Evolutionary conservation across 2,797 vertebrate species (phyloP), one percentile per base, ranked within the genome.

Genomic region (Helarctos malayanus): DNA sequence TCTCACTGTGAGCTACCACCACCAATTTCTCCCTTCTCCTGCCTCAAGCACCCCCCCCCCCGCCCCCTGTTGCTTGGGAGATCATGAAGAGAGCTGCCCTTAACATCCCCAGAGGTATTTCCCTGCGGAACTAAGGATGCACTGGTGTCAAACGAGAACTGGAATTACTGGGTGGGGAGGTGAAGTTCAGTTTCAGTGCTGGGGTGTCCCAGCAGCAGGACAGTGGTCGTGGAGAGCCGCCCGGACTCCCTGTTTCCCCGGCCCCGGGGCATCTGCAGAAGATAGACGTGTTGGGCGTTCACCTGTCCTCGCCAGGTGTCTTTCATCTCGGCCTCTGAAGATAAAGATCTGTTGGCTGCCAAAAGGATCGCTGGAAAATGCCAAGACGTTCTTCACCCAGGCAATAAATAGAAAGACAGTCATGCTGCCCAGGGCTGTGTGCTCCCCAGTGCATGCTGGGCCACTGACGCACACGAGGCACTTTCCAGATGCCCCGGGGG

Each of bases 391-490:
- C 38, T 47, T 80, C 56, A n/a, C 29, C 65, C 2, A 10, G 82
- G 73, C 45, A 38, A 86, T 23, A 61, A 45, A 78, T 6, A 71
- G 71, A 15, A 19, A 69, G 32, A 19, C 27, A 21, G 57, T 61
- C 81, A 32, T 0, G 0, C 35, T 15, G 2, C 41, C 82, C 23
- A 0, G 19, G 86, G 79, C 78, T 29, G 59, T 11, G 29, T 52
- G 29, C 56, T 3, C 71, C 32, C 61, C n/a, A 3, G 71, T 18
- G 63, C 65, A 13, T 38, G 71, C 86, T 56, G 63, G 41, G 41
- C 32, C 41, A 0, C 41, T 2, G 85, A 45, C 0, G 3, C 27
- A 11, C 18, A 6, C 1, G 4, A 13, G 57, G 59, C 52, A 13
- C 68, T 75, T 57, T 25, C 57, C 83, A 32, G 56, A 18, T 1